Evolutionary conservation across 2,113 vertebrate genomes (phyloP).

Genomic region (Salminus brasiliensis): DNA sequence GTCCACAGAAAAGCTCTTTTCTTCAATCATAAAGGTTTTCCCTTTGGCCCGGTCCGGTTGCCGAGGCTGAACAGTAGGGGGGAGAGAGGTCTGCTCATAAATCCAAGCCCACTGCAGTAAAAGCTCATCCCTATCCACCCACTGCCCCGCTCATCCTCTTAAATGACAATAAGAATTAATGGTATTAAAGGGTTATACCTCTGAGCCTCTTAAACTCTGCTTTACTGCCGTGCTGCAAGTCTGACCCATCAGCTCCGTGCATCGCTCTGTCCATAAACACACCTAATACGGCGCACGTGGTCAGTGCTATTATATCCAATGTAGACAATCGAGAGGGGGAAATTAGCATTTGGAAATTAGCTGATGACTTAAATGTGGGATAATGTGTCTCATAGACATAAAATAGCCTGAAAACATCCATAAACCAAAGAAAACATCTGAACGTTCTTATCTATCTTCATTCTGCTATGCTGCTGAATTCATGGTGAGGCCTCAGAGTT

Average conservation of each 20-base stretch:
- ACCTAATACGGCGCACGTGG: neutral
- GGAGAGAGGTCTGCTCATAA: slow-evolving; percentile 57
- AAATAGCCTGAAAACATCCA: neutral
- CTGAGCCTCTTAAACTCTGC: slow-evolving; percentile 70
- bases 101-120: slow-evolving; percentile 62
- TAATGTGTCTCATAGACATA: neutral
- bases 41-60: neutral
- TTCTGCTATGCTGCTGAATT: too few species aligned
- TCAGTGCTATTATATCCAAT: neutral
- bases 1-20: neutral
- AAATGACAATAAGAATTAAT: slow-evolving; percentile 76
- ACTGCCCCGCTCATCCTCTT: slow-evolving; percentile 66
- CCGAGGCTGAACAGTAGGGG: slow-evolving; percentile 4
- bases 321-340: too few species aligned
- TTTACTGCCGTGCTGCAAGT: slow-evolving; percentile 65
- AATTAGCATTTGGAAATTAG: neutral
- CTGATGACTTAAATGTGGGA: neutral
- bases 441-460: too few species aligned
- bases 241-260: neutral
- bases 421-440: neutral
- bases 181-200: slow-evolving; percentile 68
- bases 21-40: neutral
- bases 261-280: slow-evolving; percentile 13
- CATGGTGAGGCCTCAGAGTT: neutral
- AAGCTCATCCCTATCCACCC: slow-evolving; percentile 64